Base-by-base conservation (phyloP, 1,140 invertebrate species). In the Callitettix versicolor region DNA sequence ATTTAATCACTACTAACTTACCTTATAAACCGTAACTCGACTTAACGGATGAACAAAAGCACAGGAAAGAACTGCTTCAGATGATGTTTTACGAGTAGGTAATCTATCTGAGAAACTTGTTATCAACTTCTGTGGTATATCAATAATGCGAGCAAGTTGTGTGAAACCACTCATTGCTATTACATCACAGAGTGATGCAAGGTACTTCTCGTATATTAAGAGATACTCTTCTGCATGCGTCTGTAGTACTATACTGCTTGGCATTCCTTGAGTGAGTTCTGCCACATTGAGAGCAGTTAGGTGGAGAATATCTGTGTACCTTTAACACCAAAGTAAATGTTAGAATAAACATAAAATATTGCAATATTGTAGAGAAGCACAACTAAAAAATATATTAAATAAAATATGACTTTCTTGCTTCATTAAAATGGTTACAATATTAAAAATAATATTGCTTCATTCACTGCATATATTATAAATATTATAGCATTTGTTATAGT, bases 141-240 rank as follows among this genome's bases (percentile, higher is more conserved):
- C 78, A 55, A 84, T 69, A 44, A 79, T 66, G 66, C 74, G 77
- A 47, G 78, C 75, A 52, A 84, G 81, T 62, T 81, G 76, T 50
- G 75, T 68, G 70, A 86, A 86, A 53, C 84, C 85, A 63, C 78
- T 78, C 53, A 85, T 74, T 60, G 82, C 80, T 60, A 86, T 78
- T 53, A 88, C 67, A 60, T 89, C 84, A 67, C 85, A 85, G 65
- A 89, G 75, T 56, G 76, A 72, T 64, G 78, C 75, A 41, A 85
- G 77, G 72, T 89, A 92, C 61, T 76, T 77, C 64, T 78, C 79
- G 64, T 86, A 89, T 30, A 85, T 72, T 58, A 76, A 74, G 57
- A 86, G 77, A 69, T 79, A 82, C 67, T 88, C 82, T 50, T 84
- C 80, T 67, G 80, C 76, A 69, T 83, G 79, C 64, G 77, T 77